Evolutionary conservation across 1,140 invertebrate species (phyloP), one percentile per base, ranked within the genome.

Genomic region (Drosophila insularis): DNA sequence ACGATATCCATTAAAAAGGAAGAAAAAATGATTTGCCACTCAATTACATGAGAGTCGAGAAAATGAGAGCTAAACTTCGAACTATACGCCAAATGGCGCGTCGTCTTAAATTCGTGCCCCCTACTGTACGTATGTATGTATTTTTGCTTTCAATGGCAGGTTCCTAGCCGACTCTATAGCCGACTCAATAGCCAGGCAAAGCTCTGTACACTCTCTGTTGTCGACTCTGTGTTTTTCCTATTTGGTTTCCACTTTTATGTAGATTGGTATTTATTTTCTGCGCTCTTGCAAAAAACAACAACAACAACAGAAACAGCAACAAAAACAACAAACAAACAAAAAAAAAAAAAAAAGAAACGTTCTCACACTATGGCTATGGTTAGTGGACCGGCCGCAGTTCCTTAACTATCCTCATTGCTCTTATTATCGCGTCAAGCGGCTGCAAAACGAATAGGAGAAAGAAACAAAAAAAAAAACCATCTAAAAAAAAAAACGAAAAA

Each of bases 241-340:
- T 89, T 87, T 82, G 79, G 80, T 82, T 82, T 89, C 82, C 80
- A 89, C 82, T 87, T 87, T 87, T 87, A 87, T 87, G 82, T 89
- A 87, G 84, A 87, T 87, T 87, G 80, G 84, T 87, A 87, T 87
- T 87, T 87, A 89, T 87, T 89, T 87, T 89, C 84, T 76, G 74
- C 84, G 84, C 84, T 77, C 70, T 60, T 66, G 61, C 64, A 80
- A 78, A 78, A 78, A 60, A 60, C 19, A 17, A 39, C 35, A 50
- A 39, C 35, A 50, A n/a, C 13, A 23, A 63, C 67, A 54, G 11
- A 55, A 61, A 66, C 23, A 75, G 37, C 35, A 37, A 10, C 35
- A 37, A 69, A 55, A 46, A 32, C 58, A 63, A 50, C 39, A 21
- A 21, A 32, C 58, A 63, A 50, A 35, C 14, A 21, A 4, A 40